phyloP scores from a whole-genome alignment of 2,797 vertebrate genomes.

The Gadopsis marmoratus region DNA sequence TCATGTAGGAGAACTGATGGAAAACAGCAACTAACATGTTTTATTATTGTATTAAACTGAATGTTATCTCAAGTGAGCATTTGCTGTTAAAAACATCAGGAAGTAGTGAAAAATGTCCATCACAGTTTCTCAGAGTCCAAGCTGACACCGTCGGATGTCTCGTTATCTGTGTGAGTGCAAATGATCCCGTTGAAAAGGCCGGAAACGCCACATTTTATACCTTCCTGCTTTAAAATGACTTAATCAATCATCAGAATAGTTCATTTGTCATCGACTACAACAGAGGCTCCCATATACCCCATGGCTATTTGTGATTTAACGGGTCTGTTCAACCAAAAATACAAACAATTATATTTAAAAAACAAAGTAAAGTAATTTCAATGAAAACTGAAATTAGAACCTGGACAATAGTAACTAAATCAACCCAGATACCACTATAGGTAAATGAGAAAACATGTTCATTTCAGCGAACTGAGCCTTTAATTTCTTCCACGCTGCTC shows the following conservation, averaged over 20 bases:
- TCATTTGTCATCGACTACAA: background rate
- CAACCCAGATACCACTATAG: background rate
- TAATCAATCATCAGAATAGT: background rate
- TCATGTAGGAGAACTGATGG: too few species aligned
- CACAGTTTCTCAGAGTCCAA: too few species aligned
- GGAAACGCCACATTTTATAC: background rate
- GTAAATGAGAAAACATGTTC: background rate
- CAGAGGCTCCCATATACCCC: background rate
- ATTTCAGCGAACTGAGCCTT: conserved; percentile 16
- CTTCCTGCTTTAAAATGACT: background rate
- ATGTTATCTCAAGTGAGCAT: background rate
- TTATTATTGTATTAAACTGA: background rate
- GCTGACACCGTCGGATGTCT: too few species aligned
- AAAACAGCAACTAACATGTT: background rate
- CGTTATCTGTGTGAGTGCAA: too few species aligned
- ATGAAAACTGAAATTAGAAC: background rate
- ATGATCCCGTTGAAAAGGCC: background rate
- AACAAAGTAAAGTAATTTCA: background rate
- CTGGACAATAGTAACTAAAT: background rate
- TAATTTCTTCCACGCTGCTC: background rate
- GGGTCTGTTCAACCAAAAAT: background rate
- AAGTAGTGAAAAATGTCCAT: too few species aligned
- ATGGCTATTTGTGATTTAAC: background rate
- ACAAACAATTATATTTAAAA: background rate
- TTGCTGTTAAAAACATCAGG: background rate